Conservation (phyloP, 2,113 vertebrate species). For the Equus quagga region DNA sequence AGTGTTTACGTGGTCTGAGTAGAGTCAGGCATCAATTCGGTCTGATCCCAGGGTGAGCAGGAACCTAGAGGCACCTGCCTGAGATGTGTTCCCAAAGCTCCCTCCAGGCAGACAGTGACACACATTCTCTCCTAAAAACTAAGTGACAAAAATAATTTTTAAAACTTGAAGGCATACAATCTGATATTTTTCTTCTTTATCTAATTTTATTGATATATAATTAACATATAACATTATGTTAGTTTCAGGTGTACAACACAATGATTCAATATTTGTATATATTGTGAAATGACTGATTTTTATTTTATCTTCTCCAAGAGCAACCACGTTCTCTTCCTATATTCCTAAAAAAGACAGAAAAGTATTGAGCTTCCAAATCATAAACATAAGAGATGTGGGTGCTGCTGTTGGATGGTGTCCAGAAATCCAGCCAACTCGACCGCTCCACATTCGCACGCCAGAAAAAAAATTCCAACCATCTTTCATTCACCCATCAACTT, state of each 20-base stretch:
- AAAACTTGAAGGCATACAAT: neutral
- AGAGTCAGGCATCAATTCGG: neutral
- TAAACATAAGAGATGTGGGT: neutral
- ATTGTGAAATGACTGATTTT: neutral
- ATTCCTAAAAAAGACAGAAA: neutral
- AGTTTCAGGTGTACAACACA: too few species aligned
- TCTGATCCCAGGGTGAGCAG: neutral
- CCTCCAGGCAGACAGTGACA: neutral
- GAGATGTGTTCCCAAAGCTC: neutral
- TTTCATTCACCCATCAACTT: neutral
- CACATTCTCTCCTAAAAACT: neutral
- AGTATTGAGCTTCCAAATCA: neutral
- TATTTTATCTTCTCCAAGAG: slow-evolving; percentile 35
- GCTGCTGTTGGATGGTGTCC: neutral
- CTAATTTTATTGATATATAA: too few species aligned
- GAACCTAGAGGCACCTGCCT: neutral
- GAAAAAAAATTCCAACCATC: neutral
- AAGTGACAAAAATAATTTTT: neutral
- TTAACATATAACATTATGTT: too few species aligned
- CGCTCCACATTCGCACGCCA: neutral
- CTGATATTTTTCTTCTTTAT: neutral
- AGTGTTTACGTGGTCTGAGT: neutral
- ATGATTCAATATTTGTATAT: too few species aligned
- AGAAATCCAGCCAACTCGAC: neutral
- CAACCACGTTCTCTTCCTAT: neutral